phyloP scores from a whole-genome alignment of 2,888 invertebrate species.

The Autographa pulchrina region DNA sequence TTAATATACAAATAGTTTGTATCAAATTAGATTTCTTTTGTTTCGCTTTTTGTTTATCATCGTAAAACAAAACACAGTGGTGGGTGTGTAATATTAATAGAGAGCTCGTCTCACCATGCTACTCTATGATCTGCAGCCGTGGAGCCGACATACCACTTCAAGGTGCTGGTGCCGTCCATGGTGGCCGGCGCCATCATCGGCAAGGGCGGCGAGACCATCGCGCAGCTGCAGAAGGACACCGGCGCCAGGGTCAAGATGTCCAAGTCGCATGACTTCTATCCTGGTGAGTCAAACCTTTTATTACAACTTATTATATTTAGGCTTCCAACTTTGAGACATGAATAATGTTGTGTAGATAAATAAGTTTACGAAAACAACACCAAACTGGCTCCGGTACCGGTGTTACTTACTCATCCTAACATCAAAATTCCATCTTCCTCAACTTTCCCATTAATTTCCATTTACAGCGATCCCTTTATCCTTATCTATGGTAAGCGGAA shows the following conservation, averaged over 20 bases:
- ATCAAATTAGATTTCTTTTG: slow-evolving; percentile 10
- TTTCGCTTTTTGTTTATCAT: slow-evolving; percentile 7
- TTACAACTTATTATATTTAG: neutral
- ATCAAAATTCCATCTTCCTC: slow-evolving; percentile 14
- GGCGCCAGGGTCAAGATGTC: slow-evolving; percentile 99
- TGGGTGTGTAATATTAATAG: slow-evolving; percentile 45
- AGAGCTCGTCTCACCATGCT: slow-evolving; percentile 46
- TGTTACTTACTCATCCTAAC: slow-evolving; percentile 14
- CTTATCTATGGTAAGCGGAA: slow-evolving; percentile 33
- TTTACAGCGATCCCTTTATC: slow-evolving; percentile 30
- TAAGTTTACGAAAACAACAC: neutral
- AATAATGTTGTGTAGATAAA: neutral
- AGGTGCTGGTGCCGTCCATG: slow-evolving; percentile 98
- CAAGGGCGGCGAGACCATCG: slow-evolving; percentile 99
- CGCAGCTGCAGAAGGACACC: slow-evolving; percentile 98
- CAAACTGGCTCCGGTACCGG: neutral
- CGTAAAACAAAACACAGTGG: slow-evolving; percentile 60
- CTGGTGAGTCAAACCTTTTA: slow-evolving; percentile 91
- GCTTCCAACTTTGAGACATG: neutral
- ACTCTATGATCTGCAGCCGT: slow-evolving; percentile 89
- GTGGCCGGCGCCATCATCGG: slow-evolving; percentile 99
- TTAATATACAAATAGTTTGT: slow-evolving; percentile 10
- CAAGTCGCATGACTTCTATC: slow-evolving; percentile 99
- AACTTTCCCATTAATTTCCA: slow-evolving; percentile 37
- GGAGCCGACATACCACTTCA: slow-evolving; percentile 98